phyloP scores from a whole-genome alignment of 1,140 invertebrate species.

The Adelges cooleyi region DNA sequence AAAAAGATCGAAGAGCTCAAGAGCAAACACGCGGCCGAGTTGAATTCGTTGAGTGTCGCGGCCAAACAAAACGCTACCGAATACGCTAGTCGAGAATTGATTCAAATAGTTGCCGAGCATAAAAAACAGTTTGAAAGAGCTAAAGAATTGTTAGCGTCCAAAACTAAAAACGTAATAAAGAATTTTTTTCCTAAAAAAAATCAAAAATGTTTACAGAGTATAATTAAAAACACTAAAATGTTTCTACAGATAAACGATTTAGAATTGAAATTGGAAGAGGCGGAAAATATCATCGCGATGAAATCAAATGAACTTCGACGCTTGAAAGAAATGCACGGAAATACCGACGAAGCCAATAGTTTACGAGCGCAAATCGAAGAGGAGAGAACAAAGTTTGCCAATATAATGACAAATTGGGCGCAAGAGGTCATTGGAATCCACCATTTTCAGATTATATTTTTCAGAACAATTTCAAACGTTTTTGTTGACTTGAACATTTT shows the following conservation, averaged over 20 bases:
- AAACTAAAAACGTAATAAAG: not conserved
- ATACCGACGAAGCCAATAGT: not conserved
- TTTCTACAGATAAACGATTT: not conserved
- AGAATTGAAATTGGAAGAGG: slow-evolving; percentile 4
- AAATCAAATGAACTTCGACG: not conserved
- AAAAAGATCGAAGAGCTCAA: slow-evolving; percentile 18
- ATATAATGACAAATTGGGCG: slow-evolving; percentile 22
- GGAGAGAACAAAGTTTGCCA: slow-evolving; percentile 12
- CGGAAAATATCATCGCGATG: not conserved
- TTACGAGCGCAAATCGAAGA: slow-evolving; percentile 14
- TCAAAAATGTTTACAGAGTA: too few relatives aligned
- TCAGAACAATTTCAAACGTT: not conserved
- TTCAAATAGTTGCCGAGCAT: not conserved
- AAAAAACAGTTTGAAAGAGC: slow-evolving; percentile 8
- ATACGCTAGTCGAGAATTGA: not conserved
- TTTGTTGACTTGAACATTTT: not conserved
- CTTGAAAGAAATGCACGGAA: not conserved
- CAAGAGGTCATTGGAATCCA: slow-evolving; percentile 3
- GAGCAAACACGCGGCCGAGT: not conserved
- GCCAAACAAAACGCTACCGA: not conserved
- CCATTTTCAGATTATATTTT: not conserved
- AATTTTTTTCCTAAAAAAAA: not conserved
- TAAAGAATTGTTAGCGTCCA: not conserved
- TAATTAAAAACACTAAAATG: too few relatives aligned
- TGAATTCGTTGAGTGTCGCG: not conserved